Evolutionary conservation across 2,797 vertebrate genomes (phyloP), one percentile per base, ranked within the genome.

Genomic region (Denticeps clupeoides): DNA sequence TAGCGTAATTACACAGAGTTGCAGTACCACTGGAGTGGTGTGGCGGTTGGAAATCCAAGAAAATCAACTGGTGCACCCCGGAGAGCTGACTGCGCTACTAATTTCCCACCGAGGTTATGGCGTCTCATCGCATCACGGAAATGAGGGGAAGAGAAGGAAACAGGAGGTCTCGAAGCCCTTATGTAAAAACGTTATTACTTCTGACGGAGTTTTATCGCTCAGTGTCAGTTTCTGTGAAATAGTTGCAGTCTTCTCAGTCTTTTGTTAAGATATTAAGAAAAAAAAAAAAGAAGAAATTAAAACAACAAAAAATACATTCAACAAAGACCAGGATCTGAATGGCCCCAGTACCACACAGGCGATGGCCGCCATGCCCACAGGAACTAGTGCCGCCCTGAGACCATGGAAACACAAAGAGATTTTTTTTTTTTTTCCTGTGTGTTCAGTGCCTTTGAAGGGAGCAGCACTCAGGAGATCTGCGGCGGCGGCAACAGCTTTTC

Each of bases 91-190:
- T 62, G 60, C 65, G 41, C 52, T 62, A 58, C 29, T 57, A 33
- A 64, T 37, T 61, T 71, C 71, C 57, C 53, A 66, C 64, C 50
- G n/a, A 31, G 46, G 55, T 60, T 49, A 25, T 52, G 56, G 60
- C 73, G 58, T 64, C 16, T 72, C 67, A n/a, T n/a, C 42, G 67
- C 71, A 81, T n/a, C n/a, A 81, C 84, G 84, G 82, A 81, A 85
- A 73, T 60, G 68, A 81, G 78, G 81, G 32, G 67, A 82, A 82
- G 53, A 72, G 71, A 51, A 62, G 75, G 72, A 71, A 59, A 71
- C n/a, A 68, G 78, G 77, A 73, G 56, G 65, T 70, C 71, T 85
- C 84, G 67, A 88, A 91, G 88, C 90, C 89, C 88, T 93, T 91
- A 77, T 79, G 80, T 58, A 59, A 67, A 55, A 60, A 70, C 22